These are phyloP conservation scores for Hozukius guyotensis DNA, from an alignment of 2,797 vertebrate species.

Conservation along the genomic window DNA sequence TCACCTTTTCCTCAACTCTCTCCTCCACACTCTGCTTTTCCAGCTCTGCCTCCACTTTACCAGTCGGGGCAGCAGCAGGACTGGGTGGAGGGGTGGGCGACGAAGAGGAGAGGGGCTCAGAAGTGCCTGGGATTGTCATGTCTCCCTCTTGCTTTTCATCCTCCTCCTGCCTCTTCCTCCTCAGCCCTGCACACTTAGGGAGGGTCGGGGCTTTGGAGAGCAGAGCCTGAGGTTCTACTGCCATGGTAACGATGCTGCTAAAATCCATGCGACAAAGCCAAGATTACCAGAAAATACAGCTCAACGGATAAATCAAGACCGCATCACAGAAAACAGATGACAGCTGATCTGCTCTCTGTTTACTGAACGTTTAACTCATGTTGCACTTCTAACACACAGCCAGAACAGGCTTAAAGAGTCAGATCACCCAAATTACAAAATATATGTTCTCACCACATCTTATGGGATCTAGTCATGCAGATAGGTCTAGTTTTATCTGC, in stretches of 20 bases:
- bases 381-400: neutral
- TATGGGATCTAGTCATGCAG: neutral
- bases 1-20: slow-evolving; percentile 28
- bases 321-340: slow-evolving; percentile 1
- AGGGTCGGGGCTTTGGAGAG: slow-evolving; percentile 53
- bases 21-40: slow-evolving; percentile 24
- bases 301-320: slow-evolving; percentile 24
- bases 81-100: slow-evolving; percentile 32
- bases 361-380: neutral
- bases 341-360: slow-evolving; percentile 1
- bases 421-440: slow-evolving; percentile 5
- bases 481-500: neutral
- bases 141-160: slow-evolving; percentile 57
- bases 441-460: neutral
- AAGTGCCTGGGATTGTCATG: slow-evolving; percentile 13
- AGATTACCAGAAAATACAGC: slow-evolving; percentile 49
- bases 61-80: slow-evolving; percentile 43
- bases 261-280: slow-evolving; percentile 68
- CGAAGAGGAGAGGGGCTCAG: slow-evolving; percentile 23
- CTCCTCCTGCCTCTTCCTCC: slow-evolving; percentile 44
- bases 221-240: slow-evolving; percentile 51
- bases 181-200: slow-evolving; percentile 36
- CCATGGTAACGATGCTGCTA: slow-evolving; percentile 68
- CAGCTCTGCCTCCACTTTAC: slow-evolving; percentile 15
- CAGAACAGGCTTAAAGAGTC: neutral